phyloP scores from a whole-genome alignment of 2,113 vertebrate genomes.

The Neoarius graeffei region DNA sequence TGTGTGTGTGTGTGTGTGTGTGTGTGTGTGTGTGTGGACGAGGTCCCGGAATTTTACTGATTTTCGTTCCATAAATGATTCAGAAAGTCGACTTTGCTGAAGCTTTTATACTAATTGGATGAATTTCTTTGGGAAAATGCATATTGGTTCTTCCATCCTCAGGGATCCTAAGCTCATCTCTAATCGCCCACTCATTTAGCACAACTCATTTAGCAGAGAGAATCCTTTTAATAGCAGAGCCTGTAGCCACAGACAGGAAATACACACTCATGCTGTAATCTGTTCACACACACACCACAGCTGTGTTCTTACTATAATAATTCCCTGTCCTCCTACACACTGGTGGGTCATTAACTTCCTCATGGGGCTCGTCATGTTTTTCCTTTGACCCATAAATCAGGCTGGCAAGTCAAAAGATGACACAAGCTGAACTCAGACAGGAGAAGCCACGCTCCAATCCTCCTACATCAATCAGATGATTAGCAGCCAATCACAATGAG shows the following conservation, averaged over 20 bases:
- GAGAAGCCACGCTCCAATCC: neutral
- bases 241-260: constrained; percentile 29
- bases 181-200: constrained; percentile 22
- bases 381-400: constrained; percentile 46
- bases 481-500: constrained; percentile 11
- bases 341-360: constrained; percentile 38
- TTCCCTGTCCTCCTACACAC: constrained; percentile 36
- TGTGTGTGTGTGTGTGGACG: neutral
- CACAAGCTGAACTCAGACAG: constrained; percentile 9
- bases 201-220: constrained; percentile 41
- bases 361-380: constrained; percentile 20
- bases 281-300: constrained; percentile 4
- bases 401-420: constrained; percentile 2
- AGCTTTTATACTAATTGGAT: constrained; percentile 42
- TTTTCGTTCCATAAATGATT: constrained; percentile 9
- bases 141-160: constrained; percentile 30
- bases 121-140: constrained; percentile 36
- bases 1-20: constrained; percentile 1
- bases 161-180: constrained; percentile 46
- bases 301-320: constrained; percentile 32
- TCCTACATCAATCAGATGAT: constrained; percentile 15
- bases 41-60: neutral
- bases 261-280: constrained; percentile 20
- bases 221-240: constrained; percentile 41
- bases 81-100: constrained; percentile 11